phyloP scores from a whole-genome alignment of 2,797 vertebrate species.

The Yasuhikotakia modesta region DNA sequence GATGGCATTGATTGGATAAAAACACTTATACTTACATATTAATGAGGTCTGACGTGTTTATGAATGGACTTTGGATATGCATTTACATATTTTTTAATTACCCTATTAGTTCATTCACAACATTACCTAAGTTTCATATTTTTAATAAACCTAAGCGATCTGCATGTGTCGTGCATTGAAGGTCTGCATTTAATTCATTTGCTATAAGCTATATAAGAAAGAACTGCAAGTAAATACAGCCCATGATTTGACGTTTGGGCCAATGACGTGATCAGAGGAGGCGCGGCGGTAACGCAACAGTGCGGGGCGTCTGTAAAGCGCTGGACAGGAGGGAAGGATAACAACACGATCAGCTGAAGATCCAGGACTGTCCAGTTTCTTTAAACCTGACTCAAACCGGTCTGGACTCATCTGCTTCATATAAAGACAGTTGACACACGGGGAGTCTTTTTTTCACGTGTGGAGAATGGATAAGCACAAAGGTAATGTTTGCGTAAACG shows the following conservation, averaged over 20 bases:
- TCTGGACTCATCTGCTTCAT: conserved; percentile 30
- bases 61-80: too few relatives aligned
- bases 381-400: conserved; percentile 20
- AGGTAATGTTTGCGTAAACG: conserved; percentile 65
- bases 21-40: not conserved
- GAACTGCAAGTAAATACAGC: not conserved
- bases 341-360: conserved; percentile 16
- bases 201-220: too few relatives aligned
- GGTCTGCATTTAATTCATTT: too few relatives aligned
- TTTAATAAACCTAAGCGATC: too few relatives aligned
- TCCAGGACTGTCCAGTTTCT: conserved; percentile 21
- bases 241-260: not conserved
- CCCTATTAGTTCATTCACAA: too few relatives aligned
- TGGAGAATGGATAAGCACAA: conserved; percentile 79
- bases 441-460: conserved; percentile 18
- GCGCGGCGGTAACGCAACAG: conserved; percentile 32
- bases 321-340: conserved; percentile 24
- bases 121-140: too few relatives aligned
- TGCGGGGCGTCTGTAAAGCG: conserved; percentile 24
- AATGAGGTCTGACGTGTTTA: not conserved
- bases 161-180: too few relatives aligned
- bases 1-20: not conserved
- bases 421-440: not conserved
- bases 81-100: too few relatives aligned
- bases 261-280: conserved; percentile 43